These are phyloP conservation scores for Brachystomella parvula DNA, from an alignment of 1,140 invertebrate species.

Conservation along the genomic window DNA sequence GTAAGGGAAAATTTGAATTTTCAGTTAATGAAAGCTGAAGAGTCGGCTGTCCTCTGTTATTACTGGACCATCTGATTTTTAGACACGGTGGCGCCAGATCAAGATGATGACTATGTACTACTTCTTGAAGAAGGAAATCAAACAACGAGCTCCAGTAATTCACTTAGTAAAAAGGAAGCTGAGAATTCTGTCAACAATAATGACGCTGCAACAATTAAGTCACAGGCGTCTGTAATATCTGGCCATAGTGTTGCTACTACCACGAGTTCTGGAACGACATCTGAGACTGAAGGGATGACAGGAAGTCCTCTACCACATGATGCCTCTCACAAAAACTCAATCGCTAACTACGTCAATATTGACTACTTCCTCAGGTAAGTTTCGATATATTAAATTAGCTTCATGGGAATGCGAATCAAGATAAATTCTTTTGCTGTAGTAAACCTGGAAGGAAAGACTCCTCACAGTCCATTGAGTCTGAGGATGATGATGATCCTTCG, in stretches of 20 bases:
- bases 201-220: conserved; percentile 40
- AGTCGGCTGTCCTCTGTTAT: background rate
- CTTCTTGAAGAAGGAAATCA: conserved; percentile 43
- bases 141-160: conserved; percentile 55
- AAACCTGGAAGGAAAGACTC: conserved; percentile 35
- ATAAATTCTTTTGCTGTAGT: conserved; percentile 21
- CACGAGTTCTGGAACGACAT: conserved; percentile 39
- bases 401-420: background rate
- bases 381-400: background rate
- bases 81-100: conserved; percentile 31
- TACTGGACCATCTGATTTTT: background rate
- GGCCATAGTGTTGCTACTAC: conserved; percentile 46
- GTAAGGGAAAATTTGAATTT: conserved; percentile 5
- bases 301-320: conserved; percentile 34
- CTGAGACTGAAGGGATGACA: conserved; percentile 52
- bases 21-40: background rate
- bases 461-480: conserved; percentile 42
- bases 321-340: conserved; percentile 48
- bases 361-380: conserved; percentile 77
- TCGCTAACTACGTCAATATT: conserved; percentile 79
- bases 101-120: conserved; percentile 63
- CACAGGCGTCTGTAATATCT: conserved; percentile 38
- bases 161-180: conserved; percentile 46
- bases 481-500: conserved; percentile 42
- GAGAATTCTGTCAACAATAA: conserved; percentile 23